Base-by-base conservation (phyloP, 2,113 vertebrate genomes). In the Mormyrus lacerda region DNA sequence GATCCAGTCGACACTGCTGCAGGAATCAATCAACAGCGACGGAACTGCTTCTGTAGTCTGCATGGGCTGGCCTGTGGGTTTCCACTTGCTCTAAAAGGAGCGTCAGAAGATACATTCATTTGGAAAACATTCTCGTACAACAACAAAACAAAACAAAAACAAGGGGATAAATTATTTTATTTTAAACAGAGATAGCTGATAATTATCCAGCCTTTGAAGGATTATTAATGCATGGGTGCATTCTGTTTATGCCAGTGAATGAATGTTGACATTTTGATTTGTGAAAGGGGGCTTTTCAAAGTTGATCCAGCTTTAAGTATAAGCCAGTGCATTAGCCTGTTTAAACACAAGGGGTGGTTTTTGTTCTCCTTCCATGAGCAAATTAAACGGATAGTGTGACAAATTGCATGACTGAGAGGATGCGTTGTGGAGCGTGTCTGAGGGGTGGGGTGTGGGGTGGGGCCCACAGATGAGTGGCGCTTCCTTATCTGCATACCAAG, bases 401-500 rank as follows among this genome's bases (percentile, higher is more conserved):
- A 87, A 87, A 90, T 82, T 82, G 48, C 61, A 53, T 27, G 48
- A 76, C 65, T 42, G 85, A 76, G 85, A 55, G 39, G 65, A 31
- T 55, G 83, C 15, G 58, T 45, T 27, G 31, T 27, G 24, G 31
- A 61, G 44, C 48, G 51, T 45, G 55, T 48, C n/a, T 35, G 39
- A 58, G 44, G 76, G n/a, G 35, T 39, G 9, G 90, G 24, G 3
- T 45, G 7, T 21, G 83, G n/a, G 45, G 45, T 42, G 88, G 84
- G 58, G 88, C 31, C 24, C 55, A 58, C 55, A 5, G 5, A 55
- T 4, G 31, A 89, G 44, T 7, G 9, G 21, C 53, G 79, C 50
- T 39, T 65, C 69, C 76, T 90, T n/a, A 89, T 90, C 91, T 90
- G 86, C 69, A 90, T 42, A 87, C 39, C 21, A 48, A 90, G 27